These are phyloP conservation scores for Danio albolineatus DNA, from an alignment of 2,797 vertebrate species.

Conservation along the genomic window DNA sequence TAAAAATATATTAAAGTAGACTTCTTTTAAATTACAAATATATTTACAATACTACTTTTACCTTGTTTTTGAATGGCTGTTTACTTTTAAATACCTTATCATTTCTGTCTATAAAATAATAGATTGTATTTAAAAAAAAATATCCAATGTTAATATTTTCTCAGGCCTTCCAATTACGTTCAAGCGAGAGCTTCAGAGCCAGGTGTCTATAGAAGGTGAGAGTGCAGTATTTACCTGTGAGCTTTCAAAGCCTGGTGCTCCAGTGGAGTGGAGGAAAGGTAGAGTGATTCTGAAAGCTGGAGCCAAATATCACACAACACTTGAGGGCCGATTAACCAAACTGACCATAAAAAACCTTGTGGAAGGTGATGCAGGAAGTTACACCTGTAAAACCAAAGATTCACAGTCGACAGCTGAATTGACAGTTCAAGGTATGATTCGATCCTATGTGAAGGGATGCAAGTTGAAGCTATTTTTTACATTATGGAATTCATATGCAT, in stretches of 20 bases:
- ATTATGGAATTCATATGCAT: constrained; percentile 7
- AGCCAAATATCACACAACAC: constrained; percentile 55
- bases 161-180: constrained; percentile 66
- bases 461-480: not conserved
- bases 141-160: constrained; percentile 1
- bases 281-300: constrained; percentile 62
- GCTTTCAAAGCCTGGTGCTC: constrained; percentile 70
- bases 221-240: constrained; percentile 77
- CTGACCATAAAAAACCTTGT: constrained; percentile 71
- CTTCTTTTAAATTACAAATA: too few species aligned
- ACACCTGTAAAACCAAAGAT: constrained; percentile 75
- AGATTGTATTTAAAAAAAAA: not conserved
- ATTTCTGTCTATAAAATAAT: not conserved
- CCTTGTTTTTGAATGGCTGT: not conserved
- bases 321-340: constrained; percentile 64
- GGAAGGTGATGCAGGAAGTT: constrained; percentile 73
- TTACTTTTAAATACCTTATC: not conserved
- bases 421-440: constrained; percentile 74
- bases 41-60: too few species aligned
- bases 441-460: not conserved
- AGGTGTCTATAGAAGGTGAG: constrained; percentile 73
- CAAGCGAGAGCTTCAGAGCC: constrained; percentile 71
- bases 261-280: constrained; percentile 81
- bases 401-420: constrained; percentile 72
- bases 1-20: too few species aligned